Conservation (phyloP, 2,888 invertebrate species). For the Yponomeuta sedellus region DNA sequence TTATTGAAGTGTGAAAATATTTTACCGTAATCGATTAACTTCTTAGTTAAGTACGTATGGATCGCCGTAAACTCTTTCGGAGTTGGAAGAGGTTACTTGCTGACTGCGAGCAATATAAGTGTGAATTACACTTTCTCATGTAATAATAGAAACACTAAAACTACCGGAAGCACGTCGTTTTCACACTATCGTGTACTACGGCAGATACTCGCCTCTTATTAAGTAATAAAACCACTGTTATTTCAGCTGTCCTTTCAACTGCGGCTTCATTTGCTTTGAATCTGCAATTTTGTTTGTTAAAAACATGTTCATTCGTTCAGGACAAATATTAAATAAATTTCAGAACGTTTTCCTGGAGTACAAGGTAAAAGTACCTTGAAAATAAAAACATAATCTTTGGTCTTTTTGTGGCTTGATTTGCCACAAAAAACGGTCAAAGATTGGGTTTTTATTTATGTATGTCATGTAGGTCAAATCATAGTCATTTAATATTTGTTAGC, state of each 20-base stretch:
- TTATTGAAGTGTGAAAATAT: slow-evolving; percentile 10
- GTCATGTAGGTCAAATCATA: too few species aligned
- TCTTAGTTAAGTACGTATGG: not conserved
- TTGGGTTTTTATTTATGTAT: too few species aligned
- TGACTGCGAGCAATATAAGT: slow-evolving; percentile 30
- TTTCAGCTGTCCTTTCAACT: not conserved
- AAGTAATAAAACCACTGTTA: slow-evolving; percentile 49
- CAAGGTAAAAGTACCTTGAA: too few species aligned
- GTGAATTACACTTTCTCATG: slow-evolving; percentile 35
- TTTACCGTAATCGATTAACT: not conserved
- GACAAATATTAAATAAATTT: too few species aligned
- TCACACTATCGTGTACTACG: slow-evolving; percentile 33
- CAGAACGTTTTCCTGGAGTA: too few species aligned
- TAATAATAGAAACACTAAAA: slow-evolving; percentile 33
- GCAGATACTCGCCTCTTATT: slow-evolving; percentile 52
- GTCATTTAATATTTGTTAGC: too few species aligned
- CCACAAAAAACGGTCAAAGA: too few species aligned
- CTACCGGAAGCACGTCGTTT: slow-evolving; percentile 33
- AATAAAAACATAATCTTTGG: too few species aligned
- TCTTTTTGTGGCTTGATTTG: too few species aligned
- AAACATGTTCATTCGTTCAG: not conserved
- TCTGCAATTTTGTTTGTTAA: not conserved
- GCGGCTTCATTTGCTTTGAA: slow-evolving; percentile 19
- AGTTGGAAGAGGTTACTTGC: slow-evolving; percentile 21
- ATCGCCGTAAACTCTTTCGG: slow-evolving; percentile 6